These are phyloP conservation scores for Nanorana parkeri DNA, from an alignment of 2,113 vertebrate species.

Conservation along the genomic window DNA sequence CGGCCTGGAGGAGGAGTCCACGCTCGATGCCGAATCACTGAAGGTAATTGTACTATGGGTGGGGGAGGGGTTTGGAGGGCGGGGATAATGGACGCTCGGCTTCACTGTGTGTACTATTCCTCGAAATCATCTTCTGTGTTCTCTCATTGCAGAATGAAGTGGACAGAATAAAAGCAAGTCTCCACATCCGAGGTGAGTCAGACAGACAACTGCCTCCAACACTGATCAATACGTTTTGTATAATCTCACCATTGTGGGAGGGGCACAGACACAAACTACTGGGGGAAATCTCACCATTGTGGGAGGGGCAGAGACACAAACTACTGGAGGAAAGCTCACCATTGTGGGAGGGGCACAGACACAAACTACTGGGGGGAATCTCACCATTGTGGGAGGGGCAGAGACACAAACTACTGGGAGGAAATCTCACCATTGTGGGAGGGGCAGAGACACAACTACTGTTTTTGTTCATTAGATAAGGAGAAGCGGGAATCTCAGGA, in stretches of 20 bases:
- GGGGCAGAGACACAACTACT: too few relatives aligned
- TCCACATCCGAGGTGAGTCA: constrained; percentile 84
- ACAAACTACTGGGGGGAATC: not conserved
- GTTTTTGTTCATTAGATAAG: constrained; percentile 72
- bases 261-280: too few relatives aligned
- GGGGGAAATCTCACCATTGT: too few relatives aligned
- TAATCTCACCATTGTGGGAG: too few relatives aligned
- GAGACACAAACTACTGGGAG: not conserved
- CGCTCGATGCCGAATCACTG: constrained; percentile 83
- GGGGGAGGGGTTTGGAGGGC: too few relatives aligned
- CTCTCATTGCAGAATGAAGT: constrained; percentile 86
- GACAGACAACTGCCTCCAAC: too few relatives aligned
- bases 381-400: too few relatives aligned
- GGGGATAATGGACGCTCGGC: too few relatives aligned
- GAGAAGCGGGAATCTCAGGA: constrained; percentile 84
- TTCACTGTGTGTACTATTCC: not conserved
- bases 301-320: too few relatives aligned
- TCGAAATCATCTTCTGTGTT: not conserved
- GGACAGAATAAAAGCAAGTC: constrained; percentile 78
- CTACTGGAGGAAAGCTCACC: too few relatives aligned
- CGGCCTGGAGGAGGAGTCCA: constrained; percentile 75
- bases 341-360: too few relatives aligned
- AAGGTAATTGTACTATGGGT: constrained; percentile 81
- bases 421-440: not conserved
- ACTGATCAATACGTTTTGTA: too few relatives aligned